Base-by-base conservation (phyloP, 1,140 invertebrate genomes). In the Polypedilum vanderplanki region DNA sequence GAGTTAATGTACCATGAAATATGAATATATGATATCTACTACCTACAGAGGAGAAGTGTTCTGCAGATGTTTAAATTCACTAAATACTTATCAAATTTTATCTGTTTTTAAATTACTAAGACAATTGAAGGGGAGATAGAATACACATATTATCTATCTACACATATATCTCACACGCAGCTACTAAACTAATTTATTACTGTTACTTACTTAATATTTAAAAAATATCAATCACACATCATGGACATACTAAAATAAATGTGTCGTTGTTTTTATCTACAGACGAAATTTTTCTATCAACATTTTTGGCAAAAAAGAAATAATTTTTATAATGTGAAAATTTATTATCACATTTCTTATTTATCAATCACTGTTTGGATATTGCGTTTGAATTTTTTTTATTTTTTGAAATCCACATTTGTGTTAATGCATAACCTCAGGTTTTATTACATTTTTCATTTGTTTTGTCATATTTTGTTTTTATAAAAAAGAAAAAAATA, bases 341-440 rank as follows among this genome's bases (percentile, higher is more conserved):
- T 57, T 57, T 15, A 57, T 12, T n/a, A 1, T 15, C 46, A 57
- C 46, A n/a, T n/a, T n/a, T 12, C 46, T 4, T 57, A 4, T 46
- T n/a, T 46, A 12, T 46, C 41, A 46, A 57, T 57, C 46, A 57
- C 46, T 15, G 46, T 57, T 57, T 57, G 46, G 46, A 57, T n/a
- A 12, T 57, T 57, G 46, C 12, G 46, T 57, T 70, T 70, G 3
- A 22, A 20, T 2, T 67, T n/a, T 67, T 67, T 67, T 67, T 70
- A 1, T 20, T 70, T 70, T 18, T 22, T 20, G 8, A 10, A 70
- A 70, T 70, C 20, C 20, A 70, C 20, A 70, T 70, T 18, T 70
- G 20, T 20, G 65, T 70, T 20, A 70, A 70, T 70, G 65, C 65
- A 20, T 70, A 70, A 70, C 65, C 65, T 70, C 65, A 70, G 65